Percentiles rank a stretch among this genome's conserved stretches.
These are phyloP conservation scores for Melieria picta DNA, from an alignment of 2,888 invertebrate genomes.

Conservation along the genomic window DNA sequence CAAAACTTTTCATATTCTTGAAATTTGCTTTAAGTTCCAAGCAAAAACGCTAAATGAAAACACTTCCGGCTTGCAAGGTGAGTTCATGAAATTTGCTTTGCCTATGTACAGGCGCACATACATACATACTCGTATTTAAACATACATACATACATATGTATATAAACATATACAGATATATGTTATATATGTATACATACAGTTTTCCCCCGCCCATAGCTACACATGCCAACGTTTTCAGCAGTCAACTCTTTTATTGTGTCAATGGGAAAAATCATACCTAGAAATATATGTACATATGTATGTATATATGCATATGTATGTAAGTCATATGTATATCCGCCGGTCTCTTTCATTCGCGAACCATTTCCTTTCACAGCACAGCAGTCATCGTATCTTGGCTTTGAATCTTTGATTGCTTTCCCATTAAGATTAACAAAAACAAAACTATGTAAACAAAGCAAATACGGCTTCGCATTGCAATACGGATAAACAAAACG, in stretches of 20 bases:
- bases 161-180: not conserved
- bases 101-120: not conserved
- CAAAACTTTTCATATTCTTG: not conserved
- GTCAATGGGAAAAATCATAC: slow-evolving; percentile 28
- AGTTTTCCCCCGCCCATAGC: not conserved
- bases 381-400: slow-evolving; percentile 44
- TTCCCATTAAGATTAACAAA: slow-evolving; percentile 30
- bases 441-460: slow-evolving; percentile 30
- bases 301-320: no score
- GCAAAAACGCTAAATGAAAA: slow-evolving; percentile 24
- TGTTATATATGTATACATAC: not conserved
- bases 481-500: not conserved
- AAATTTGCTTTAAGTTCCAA: slow-evolving; percentile 4
- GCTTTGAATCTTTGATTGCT: slow-evolving; percentile 48
- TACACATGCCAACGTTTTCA: slow-evolving; percentile 8
- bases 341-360: no score
- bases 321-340: no score
- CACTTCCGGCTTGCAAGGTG: slow-evolving; percentile 24
- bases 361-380: no score
- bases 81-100: slow-evolving; percentile 28
- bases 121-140: not conserved
- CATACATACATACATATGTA: no score
- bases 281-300: slow-evolving; percentile 6
- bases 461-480: slow-evolving; percentile 25
- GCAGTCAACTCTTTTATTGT: slow-evolving; percentile 29